Conservation (phyloP, 2,888 invertebrate genomes). For the Sturmia bella region DNA sequence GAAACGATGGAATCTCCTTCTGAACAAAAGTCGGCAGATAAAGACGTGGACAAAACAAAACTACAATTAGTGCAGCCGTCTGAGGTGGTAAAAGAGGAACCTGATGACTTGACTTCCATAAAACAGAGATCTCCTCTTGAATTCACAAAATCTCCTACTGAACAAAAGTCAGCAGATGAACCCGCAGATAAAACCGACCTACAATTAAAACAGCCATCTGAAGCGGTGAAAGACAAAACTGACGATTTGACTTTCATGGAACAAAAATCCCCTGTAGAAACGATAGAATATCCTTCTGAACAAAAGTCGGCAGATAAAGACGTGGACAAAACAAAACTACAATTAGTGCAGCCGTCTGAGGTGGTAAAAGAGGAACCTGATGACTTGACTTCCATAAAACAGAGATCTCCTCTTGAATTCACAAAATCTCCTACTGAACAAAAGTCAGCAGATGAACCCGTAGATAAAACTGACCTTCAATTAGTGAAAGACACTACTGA, state of each 20-base stretch:
- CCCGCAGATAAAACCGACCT: not conserved
- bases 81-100: not conserved
- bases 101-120: not conserved
- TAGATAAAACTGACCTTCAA: not conserved
- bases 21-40: no score
- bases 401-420: constrained; percentile 5
- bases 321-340: not conserved
- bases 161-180: not conserved
- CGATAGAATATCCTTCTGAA: no score
- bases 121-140: constrained; percentile 25
- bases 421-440: not conserved
- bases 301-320: no score
- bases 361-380: constrained; percentile 1
- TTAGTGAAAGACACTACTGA: no score
- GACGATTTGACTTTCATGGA: not conserved
- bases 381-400: not conserved
- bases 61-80: not conserved
- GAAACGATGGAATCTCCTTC: no score
- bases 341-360: not conserved
- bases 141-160: not conserved
- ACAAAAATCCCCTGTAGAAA: not conserved
- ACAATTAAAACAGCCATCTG: not conserved
- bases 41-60: not conserved
- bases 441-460: not conserved
- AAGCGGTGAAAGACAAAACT: not conserved